Evolutionary conservation across 2,113 vertebrate species (phyloP).

Genomic region (Sander vitreus): DNA sequence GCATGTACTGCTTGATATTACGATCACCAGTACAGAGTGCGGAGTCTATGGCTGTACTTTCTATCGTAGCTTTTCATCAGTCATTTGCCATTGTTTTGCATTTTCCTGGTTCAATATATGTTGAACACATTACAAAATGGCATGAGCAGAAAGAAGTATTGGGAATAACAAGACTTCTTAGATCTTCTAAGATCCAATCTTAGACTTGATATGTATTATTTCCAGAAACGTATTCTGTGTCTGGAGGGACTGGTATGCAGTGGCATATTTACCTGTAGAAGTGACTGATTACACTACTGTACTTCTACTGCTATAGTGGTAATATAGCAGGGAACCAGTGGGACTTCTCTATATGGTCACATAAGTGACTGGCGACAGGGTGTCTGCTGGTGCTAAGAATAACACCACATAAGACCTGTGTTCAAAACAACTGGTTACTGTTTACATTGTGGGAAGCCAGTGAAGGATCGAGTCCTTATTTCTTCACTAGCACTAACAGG

Average conservation of each 20-base stretch:
- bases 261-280: neutral
- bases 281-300: neutral
- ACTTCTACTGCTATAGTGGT: neutral
- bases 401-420: neutral
- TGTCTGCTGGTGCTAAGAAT: neutral
- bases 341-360: neutral
- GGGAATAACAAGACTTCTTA: neutral
- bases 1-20: constrained; percentile 5
- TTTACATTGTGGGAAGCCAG: neutral
- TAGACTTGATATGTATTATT: neutral
- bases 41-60: neutral
- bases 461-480: neutral
- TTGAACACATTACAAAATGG: neutral
- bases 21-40: neutral
- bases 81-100: neutral
- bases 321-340: neutral
- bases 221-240: constrained; percentile 5
- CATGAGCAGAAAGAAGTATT: neutral
- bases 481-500: neutral
- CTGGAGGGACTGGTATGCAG: neutral
- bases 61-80: too few relatives aligned
- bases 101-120: neutral
- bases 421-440: neutral
- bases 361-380: neutral
- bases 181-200: too few relatives aligned